phyloP scores from a whole-genome alignment of 2,113 vertebrate genomes.

The Syngnathus typhle region DNA sequence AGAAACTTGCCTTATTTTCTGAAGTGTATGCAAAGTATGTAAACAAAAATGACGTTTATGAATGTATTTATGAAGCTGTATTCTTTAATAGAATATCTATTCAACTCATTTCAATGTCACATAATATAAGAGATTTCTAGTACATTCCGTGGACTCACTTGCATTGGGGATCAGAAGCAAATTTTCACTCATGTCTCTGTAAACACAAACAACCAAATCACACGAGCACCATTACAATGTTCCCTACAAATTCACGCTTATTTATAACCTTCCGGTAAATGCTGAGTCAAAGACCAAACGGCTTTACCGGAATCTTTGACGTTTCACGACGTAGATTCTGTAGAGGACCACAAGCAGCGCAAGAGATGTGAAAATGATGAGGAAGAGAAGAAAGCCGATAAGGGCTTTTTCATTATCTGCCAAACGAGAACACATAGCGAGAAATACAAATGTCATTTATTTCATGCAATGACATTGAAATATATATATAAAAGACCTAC shows the following conservation, averaged over 20 bases:
- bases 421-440: constrained; percentile 7
- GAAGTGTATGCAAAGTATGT: neutral
- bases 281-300: neutral
- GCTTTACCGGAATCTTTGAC: constrained; percentile 73
- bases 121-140: neutral
- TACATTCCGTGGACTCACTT: constrained; percentile 66
- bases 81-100: neutral
- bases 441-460: neutral
- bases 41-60: too few relatives aligned
- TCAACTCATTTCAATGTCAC: neutral
- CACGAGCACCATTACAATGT: neutral
- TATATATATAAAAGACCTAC: constrained; percentile 24
- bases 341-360: constrained; percentile 82
- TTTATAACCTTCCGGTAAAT: neutral
- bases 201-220: constrained; percentile 13
- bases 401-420: constrained; percentile 83
- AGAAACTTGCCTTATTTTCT: neutral
- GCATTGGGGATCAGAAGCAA: constrained; percentile 68
- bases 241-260: neutral
- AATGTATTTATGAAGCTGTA: too few relatives aligned
- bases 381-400: constrained; percentile 79
- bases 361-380: constrained; percentile 80
- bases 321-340: constrained; percentile 82
- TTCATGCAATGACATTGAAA: too few relatives aligned
- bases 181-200: constrained; percentile 57